Percentiles rank a stretch among this genome's conserved stretches.
phyloP scores from a whole-genome alignment of 2,888 invertebrate genomes.

The Didymodactylos carnosus region DNA sequence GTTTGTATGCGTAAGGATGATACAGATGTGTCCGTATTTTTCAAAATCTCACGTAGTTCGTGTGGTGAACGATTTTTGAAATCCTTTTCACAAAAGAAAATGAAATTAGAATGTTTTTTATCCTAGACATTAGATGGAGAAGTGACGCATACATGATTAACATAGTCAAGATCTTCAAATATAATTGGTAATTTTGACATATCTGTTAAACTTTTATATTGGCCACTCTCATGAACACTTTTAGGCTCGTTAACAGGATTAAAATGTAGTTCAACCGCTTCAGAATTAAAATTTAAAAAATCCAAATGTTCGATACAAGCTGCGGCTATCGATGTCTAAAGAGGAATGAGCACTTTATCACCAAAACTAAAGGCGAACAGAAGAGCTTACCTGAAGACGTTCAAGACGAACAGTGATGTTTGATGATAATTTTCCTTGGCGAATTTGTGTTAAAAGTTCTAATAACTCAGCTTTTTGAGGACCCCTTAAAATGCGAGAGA shows the following conservation, averaged over 20 bases:
- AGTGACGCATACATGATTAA: background rate
- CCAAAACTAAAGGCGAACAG: no score
- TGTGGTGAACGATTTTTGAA: background rate
- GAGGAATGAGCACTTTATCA: no score
- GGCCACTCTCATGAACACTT: constrained; percentile 1
- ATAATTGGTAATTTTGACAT: constrained; percentile 1
- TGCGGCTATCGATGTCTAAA: constrained; percentile 92
- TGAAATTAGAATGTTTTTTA: background rate
- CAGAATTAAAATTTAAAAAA: constrained; percentile 51
- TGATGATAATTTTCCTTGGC: constrained; percentile 12
- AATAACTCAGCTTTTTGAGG: constrained; percentile 12
- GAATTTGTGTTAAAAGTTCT: constrained; percentile 13
- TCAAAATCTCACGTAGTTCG: background rate
- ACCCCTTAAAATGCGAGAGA: no score
- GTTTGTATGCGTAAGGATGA: background rate
- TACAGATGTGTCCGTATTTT: background rate
- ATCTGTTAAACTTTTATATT: constrained; percentile 9
- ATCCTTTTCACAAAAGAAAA: background rate
- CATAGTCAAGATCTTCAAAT: background rate
- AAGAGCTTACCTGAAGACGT: background rate
- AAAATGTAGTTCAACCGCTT: background rate
- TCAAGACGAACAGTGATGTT: constrained; percentile 7
- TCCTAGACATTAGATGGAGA: background rate
- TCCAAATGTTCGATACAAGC: constrained; percentile 96
- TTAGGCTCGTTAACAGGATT: background rate